Percentiles rank a stretch among this genome's conserved stretches.
These are phyloP conservation scores for Volucella inflata DNA, from an alignment of 2,888 invertebrate genomes.

Conservation along the genomic window DNA sequence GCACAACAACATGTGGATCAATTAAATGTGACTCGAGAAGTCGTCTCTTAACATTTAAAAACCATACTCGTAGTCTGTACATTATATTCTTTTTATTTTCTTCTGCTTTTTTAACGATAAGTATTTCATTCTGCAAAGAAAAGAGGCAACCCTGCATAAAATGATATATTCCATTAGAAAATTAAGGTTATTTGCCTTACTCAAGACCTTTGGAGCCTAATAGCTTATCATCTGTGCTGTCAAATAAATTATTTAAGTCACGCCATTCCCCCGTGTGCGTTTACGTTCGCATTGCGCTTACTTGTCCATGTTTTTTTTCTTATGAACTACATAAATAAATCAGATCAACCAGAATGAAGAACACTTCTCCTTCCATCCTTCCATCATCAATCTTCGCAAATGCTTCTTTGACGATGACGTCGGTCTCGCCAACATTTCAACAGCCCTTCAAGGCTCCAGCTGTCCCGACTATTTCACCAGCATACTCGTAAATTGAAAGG, in stretches of 20 bases:
- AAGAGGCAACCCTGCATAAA: not conserved
- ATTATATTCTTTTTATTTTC: too few species aligned
- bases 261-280: not conserved
- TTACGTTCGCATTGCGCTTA: not conserved
- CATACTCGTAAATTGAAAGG: constrained; percentile 9
- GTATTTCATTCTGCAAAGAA: too few species aligned
- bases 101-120: too few species aligned
- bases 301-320: not conserved
- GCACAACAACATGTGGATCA: too few species aligned
- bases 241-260: not conserved
- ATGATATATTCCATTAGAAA: constrained; percentile 2
- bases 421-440: not conserved
- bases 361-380: not conserved
- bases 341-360: constrained; percentile 29
- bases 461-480: too few species aligned
- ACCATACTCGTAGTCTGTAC: too few species aligned
- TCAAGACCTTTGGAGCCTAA: not conserved
- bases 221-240: not conserved
- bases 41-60: too few species aligned
- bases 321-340: constrained; percentile 28
- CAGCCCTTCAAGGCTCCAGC: not conserved
- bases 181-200: not conserved
- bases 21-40: too few species aligned
- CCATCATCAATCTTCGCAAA: constrained; percentile 30
- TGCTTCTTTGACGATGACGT: constrained; percentile 15